These are phyloP conservation scores for Dendroctonus ponderosae DNA, from an alignment of 1,140 invertebrate genomes.

Conservation along the genomic window DNA sequence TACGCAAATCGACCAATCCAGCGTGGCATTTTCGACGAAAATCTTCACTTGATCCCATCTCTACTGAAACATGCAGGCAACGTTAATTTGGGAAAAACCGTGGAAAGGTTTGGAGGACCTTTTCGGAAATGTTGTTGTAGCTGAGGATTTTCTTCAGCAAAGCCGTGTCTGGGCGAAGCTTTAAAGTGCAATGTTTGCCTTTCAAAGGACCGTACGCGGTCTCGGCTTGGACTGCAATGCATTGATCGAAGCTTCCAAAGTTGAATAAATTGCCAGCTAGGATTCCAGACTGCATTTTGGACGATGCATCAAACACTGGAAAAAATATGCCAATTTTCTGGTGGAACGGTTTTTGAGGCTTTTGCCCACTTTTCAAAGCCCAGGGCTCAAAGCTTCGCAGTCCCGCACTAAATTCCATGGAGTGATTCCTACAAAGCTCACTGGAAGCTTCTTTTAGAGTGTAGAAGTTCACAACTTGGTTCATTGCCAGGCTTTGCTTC, in stretches of 20 bases:
- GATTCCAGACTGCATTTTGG: slow-evolving; percentile 41
- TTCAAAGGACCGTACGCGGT: slow-evolving; percentile 20
- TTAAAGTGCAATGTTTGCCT: slow-evolving; percentile 36
- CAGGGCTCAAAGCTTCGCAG: slow-evolving; percentile 37
- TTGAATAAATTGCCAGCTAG: slow-evolving; percentile 39
- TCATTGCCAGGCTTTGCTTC: slow-evolving; percentile 35
- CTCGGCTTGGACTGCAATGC: slow-evolving; percentile 26
- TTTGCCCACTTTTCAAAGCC: slow-evolving; percentile 37
- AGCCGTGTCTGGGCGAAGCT: slow-evolving; percentile 26
- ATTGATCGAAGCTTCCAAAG: slow-evolving; percentile 40
- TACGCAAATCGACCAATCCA: slow-evolving; percentile 42
- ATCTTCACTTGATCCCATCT: slow-evolving; percentile 30
- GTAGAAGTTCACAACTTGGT: slow-evolving; percentile 36
- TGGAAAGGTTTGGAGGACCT: not conserved
- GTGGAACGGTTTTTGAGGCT: not conserved
- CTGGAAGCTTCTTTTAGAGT: slow-evolving; percentile 22
- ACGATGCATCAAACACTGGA: slow-evolving; percentile 46
- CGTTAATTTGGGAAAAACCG: not conserved
- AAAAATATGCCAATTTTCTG: not conserved
- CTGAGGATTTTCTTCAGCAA: slow-evolving; percentile 36
- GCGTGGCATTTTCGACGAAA: slow-evolving; percentile 20
- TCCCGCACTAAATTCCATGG: slow-evolving; percentile 24
- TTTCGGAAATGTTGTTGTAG: slow-evolving; percentile 31
- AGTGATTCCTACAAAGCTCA: slow-evolving; percentile 35
- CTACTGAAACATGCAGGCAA: slow-evolving; percentile 3